Base-by-base conservation (phyloP, 2,888 invertebrate genomes). In the Orthosia gothica region DNA sequence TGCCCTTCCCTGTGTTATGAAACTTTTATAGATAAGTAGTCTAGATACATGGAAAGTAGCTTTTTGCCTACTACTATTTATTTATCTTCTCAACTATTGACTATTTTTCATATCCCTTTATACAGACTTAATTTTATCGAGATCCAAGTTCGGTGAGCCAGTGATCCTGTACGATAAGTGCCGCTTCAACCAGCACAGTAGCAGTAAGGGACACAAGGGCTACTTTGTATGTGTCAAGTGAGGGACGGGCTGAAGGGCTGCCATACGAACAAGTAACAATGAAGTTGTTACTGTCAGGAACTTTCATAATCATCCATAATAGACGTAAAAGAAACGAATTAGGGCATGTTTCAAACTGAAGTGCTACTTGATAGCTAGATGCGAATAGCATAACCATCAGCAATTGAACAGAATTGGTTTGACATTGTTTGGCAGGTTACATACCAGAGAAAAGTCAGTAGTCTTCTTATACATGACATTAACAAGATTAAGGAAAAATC, bases 151-250 rank as follows among this genome's bases (percentile, higher is more conserved):
- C 4, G 69, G 69, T 7, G 40, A 67, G 18, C 67, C 67, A 40
- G 69, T 69, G 23, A 69, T 69, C 18, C 3, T 69, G 20, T 72
- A 57, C 13, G 70, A 81, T 5, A 75, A 77, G 23, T 65, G 71
- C 55, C 68, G 83, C n/a, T 84, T 81, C 61, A 84, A 81, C n/a
- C 55, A 76, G 65, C 81, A 78, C 20, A 61, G 4, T 9, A 83
- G 18, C 63, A 88, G 87, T 12, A 88, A 52, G 49, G 89, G 89
- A 0, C 52, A 77, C 2, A 84, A 69, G 26, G 87, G 89, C 1
- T 88, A 81, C 58, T 93, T 88, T 66, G 89, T 89, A 2, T 94
- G 94, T 58, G 88, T 88, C 55, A 93, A 91, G 80, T 89, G 90
- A 69, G 85, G 87, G 15, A 70, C 67, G 11, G 93, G 93, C 4